A percentile compares a stretch with the other conserved stretches of the same genome.
Evolutionary conservation across 2,113 vertebrate species (phyloP).

Genomic region (Trogon melanurus): DNA sequence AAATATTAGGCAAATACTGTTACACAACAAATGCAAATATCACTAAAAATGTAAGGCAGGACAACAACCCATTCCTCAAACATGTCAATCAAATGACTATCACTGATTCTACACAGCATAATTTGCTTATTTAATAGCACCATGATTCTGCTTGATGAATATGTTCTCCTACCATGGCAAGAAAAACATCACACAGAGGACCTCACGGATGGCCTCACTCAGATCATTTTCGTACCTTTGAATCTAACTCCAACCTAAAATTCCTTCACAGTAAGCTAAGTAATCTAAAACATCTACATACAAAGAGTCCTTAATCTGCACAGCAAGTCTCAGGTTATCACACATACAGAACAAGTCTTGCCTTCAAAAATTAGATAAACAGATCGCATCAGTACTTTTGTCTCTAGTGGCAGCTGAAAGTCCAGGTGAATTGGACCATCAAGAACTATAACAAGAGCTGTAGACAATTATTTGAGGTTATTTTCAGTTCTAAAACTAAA

Average conservation of each 20-base stretch:
- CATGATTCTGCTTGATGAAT: background rate
- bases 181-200: background rate
- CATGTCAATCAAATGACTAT: background rate
- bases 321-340: slow-evolving; percentile 12
- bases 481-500: background rate
- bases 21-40: background rate
- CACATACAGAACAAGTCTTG: background rate
- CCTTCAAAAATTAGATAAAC: background rate
- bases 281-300: background rate
- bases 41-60: background rate
- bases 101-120: background rate
- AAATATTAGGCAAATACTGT: background rate
- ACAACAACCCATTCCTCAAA: background rate
- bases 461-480: background rate
- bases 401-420: background rate
- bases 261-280: background rate
- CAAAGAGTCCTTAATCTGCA: background rate
- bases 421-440: background rate
- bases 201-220: background rate
- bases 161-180: background rate
- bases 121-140: background rate
- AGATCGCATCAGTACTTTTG: background rate
- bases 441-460: background rate
- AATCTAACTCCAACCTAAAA: background rate
- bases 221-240: background rate